Percentiles rank a stretch among this genome's conserved stretches.
Conservation (phyloP, 2,888 invertebrate species). For the Ypsolopha sequella region DNA sequence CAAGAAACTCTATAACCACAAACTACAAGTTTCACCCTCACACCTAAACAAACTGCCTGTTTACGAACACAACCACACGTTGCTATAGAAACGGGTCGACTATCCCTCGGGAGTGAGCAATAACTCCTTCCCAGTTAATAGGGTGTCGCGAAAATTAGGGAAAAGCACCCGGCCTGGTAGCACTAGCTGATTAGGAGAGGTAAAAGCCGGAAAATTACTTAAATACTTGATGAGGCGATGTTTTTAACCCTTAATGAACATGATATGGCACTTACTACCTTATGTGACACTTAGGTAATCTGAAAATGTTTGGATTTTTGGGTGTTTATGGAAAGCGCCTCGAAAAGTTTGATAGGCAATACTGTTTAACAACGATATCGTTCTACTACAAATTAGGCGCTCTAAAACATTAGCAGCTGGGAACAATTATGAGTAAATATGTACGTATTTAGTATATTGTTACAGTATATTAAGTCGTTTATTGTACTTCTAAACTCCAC, state of each 20-base stretch:
- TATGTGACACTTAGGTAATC: not conserved
- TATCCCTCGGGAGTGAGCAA: conserved; percentile 46
- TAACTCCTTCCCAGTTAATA: conserved; percentile 56
- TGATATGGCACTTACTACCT: not conserved
- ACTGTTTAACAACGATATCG: not conserved
- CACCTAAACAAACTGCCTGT: conserved; percentile 29
- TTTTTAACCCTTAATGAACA: conserved; percentile 8
- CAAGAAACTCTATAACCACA: conserved; percentile 39
- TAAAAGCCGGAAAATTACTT: conserved; percentile 52
- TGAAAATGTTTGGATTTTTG: not conserved
- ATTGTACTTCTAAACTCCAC: too few relatives aligned
- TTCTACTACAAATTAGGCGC: not conserved
- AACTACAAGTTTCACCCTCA: conserved; percentile 32
- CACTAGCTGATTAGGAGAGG: conserved; percentile 51
- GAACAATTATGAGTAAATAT: not conserved
- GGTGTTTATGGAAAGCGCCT: not conserved
- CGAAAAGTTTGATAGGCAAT: not conserved
- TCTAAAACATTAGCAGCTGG: not conserved
- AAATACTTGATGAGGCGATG: conserved; percentile 42
- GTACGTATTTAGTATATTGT: not conserved
- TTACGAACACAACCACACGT: conserved; percentile 36
- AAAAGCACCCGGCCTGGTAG: conserved; percentile 39
- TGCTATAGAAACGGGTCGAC: conserved; percentile 34
- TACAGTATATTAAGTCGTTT: too few relatives aligned
- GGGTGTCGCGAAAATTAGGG: conserved; percentile 58